Evolutionary conservation across 1,140 invertebrate species (phyloP).

Genomic region (Drosophila pseudoananassae): DNA sequence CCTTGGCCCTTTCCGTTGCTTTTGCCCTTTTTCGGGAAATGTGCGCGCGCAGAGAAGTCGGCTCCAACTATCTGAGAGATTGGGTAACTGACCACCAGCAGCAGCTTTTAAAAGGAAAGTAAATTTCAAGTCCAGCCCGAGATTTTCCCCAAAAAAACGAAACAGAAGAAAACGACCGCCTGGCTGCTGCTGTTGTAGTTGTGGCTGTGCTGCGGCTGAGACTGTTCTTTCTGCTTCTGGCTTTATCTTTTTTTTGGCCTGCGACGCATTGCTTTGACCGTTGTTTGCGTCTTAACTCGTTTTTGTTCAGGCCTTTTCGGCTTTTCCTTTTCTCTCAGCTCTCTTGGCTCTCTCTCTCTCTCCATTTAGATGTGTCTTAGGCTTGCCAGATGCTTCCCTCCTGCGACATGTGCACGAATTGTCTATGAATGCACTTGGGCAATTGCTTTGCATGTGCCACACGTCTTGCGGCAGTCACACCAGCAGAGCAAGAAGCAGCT

Average conservation of each 20-base stretch:
- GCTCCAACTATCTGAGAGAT: conserved; percentile 1
- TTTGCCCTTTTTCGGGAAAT: conserved; percentile 50
- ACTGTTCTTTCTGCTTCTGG: conserved; percentile 16
- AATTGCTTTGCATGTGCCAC: not conserved
- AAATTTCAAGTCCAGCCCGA: conserved; percentile 12
- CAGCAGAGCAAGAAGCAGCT: not conserved
- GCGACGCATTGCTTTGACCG: conserved; percentile 37
- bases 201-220: conserved; percentile 19
- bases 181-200: not conserved
- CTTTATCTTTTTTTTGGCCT: conserved; percentile 28
- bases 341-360: not conserved
- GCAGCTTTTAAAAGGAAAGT: conserved; percentile 39
- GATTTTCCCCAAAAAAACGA: not conserved
- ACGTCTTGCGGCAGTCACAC: not conserved
- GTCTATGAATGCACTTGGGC: not conserved
- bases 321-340: conserved; percentile 27
- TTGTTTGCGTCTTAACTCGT: conserved; percentile 50
- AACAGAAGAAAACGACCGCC: conserved; percentile 21
- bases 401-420: not conserved
- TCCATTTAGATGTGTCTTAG: conserved; percentile 19
- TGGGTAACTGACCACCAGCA: conserved; percentile 22
- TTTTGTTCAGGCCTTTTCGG: conserved; percentile 14
- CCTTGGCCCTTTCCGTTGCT: conserved; percentile 32
- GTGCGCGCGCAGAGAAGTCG: conserved; percentile 59
- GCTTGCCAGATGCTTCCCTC: conserved; percentile 1